Conservation (phyloP, 2,797 vertebrate genomes). For the Rhadinocentrus ornatus region DNA sequence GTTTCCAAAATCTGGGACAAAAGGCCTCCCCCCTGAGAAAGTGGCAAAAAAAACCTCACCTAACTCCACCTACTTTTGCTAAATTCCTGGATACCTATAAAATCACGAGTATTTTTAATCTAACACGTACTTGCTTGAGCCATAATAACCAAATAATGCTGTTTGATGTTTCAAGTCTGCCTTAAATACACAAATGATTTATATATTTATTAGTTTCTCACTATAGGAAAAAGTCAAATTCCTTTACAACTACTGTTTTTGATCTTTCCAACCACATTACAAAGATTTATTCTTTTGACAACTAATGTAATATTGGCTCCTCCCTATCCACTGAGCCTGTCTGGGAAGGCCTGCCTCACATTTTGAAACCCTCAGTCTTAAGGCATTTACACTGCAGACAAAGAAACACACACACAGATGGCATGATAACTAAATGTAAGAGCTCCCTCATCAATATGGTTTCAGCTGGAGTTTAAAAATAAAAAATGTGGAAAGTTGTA, state of each 20-base stretch:
- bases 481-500: neutral
- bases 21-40: neutral
- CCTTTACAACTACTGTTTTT: no score
- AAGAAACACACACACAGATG: neutral
- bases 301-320: no score
- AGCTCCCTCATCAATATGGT: neutral
- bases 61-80: neutral
- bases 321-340: neutral
- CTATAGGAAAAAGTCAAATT: no score
- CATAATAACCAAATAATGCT: no score
- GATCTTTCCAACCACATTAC: no score
- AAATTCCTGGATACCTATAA: neutral
- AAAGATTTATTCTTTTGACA: no score
- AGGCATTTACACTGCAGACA: conserved; percentile 11
- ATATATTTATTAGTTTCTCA: no score
- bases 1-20: neutral
- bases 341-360: neutral
- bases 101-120: neutral
- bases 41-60: neutral
- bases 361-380: conserved; percentile 1
- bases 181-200: neutral
- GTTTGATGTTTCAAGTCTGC: neutral
- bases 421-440: neutral
- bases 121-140: neutral
- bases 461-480: no score